Evolutionary conservation across 2,113 vertebrate species (phyloP).

Genomic region (Peucedramus taeniatus): DNA sequence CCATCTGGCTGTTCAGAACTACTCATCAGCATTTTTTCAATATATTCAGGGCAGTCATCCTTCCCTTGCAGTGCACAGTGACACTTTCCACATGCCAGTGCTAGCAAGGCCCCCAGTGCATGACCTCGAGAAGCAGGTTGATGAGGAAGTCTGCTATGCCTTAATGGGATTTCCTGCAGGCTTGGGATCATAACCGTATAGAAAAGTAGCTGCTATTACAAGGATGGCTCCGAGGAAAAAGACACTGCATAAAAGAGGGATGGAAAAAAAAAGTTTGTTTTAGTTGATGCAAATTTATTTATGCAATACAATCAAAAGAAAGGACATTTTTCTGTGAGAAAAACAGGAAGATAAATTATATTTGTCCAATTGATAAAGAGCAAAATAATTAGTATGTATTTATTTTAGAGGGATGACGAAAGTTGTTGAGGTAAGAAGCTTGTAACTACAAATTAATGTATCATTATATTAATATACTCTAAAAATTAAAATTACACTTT

Average conservation of each 20-base stretch:
- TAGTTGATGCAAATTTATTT: not conserved
- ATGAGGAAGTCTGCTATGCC: slow-evolving; percentile 71
- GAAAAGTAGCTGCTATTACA: slow-evolving; percentile 92
- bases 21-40: not conserved
- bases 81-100: slow-evolving; percentile 2
- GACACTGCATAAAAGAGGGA: slow-evolving; percentile 72
- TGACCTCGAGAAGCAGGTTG: slow-evolving; percentile 38
- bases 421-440: not conserved
- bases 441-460: not conserved
- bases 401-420: not conserved
- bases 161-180: slow-evolving; percentile 84
- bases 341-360: not conserved
- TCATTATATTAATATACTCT: not conserved
- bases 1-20: not conserved
- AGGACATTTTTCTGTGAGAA: not conserved
- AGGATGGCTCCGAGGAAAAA: slow-evolving; percentile 91
- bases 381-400: not conserved
- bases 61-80: slow-evolving; percentile 31
- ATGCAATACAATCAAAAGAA: not conserved
- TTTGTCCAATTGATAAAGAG: not conserved
- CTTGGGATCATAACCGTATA: slow-evolving; percentile 93
- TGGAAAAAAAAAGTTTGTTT: not conserved
- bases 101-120: slow-evolving; percentile 23
- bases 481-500: not conserved
- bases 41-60: slow-evolving; percentile 21